A percentile compares a stretch with the other conserved stretches of the same genome.
Conservation (phyloP, 2,113 vertebrate species). For the Bos taurus region DNA sequence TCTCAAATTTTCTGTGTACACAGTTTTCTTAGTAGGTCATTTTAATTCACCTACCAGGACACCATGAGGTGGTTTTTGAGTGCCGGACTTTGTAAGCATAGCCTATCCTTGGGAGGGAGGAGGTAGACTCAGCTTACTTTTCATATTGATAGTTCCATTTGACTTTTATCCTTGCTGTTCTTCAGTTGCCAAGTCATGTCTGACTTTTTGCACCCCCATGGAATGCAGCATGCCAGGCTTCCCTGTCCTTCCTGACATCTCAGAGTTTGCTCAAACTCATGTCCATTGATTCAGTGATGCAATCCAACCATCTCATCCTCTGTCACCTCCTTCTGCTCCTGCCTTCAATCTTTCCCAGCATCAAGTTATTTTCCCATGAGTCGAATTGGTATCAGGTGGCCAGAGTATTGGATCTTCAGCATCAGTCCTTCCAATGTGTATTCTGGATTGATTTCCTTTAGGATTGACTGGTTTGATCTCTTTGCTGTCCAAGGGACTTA, state of each 20-base stretch:
- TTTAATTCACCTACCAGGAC: neutral
- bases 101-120: neutral
- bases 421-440: neutral
- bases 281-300: neutral
- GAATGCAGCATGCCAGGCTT: neutral
- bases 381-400: neutral
- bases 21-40: too few species aligned
- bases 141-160: neutral
- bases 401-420: neutral
- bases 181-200: neutral
- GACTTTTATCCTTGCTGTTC: neutral
- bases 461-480: neutral
- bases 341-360: neutral
- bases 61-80: neutral
- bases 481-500: neutral
- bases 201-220: neutral
- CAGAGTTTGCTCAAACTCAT: neutral
- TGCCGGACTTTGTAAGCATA: neutral
- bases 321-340: neutral
- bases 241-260: neutral
- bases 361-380: neutral
- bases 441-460: neutral
- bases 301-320: neutral
- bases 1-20: neutral
- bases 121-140: neutral